phyloP scores from a whole-genome alignment of 2,113 vertebrate species.

The Colistium nudipinnis region DNA sequence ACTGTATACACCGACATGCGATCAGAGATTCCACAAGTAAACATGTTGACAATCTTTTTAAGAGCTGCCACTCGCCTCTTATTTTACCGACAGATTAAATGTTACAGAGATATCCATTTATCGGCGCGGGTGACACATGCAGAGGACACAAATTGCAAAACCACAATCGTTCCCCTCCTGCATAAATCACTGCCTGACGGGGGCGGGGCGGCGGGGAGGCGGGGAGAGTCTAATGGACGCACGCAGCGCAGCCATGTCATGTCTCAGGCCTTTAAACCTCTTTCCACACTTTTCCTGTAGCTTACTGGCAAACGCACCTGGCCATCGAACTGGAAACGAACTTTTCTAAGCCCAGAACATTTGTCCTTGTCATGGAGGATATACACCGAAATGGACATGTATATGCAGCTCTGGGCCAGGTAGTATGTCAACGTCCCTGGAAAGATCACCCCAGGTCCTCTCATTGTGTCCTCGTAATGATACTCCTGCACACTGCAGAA shows the following conservation, averaged over 20 bases:
- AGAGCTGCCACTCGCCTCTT: constrained; percentile 13
- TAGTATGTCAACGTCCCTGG: constrained; percentile 4
- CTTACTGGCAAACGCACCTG: constrained; percentile 36
- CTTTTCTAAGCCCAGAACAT: constrained; percentile 32
- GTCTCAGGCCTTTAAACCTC: constrained; percentile 35
- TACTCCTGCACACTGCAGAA: not conserved
- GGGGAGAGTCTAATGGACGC: constrained; percentile 49
- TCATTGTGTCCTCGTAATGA: constrained; percentile 2
- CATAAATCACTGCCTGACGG: constrained; percentile 57
- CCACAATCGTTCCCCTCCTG: constrained; percentile 46
- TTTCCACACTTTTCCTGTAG: constrained; percentile 44
- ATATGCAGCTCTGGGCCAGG: not conserved
- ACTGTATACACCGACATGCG: too few species aligned
- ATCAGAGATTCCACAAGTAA: too few species aligned
- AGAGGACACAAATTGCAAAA: constrained; percentile 49
- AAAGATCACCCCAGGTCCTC: not conserved
- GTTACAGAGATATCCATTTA: constrained; percentile 26
- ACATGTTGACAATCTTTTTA: constrained; percentile 1
- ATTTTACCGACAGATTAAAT: constrained; percentile 35
- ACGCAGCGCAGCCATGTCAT: constrained; percentile 41
- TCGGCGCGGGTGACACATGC: constrained; percentile 37
- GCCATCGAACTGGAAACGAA: constrained; percentile 39
- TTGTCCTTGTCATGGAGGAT: constrained; percentile 14
- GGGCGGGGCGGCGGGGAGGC: constrained; percentile 26
- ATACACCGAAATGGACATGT: constrained; percentile 20